A percentile compares a stretch with the other conserved stretches of the same genome.
Conservation (phyloP, 2,113 vertebrate genomes). For the Neodontobutis hainanensis region DNA sequence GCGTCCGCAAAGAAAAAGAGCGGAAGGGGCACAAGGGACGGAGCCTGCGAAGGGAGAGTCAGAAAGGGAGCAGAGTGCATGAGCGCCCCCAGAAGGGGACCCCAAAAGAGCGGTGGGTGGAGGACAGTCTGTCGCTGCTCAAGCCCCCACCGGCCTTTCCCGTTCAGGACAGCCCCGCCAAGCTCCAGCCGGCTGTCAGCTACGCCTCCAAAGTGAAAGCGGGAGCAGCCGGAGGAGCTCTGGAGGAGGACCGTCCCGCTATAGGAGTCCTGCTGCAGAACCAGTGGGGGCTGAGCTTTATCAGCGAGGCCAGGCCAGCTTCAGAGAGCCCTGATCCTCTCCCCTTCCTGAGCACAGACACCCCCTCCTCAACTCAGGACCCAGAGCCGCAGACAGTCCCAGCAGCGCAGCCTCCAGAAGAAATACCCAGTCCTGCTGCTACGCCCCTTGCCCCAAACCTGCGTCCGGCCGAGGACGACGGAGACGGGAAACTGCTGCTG, state of each 20-base stretch:
- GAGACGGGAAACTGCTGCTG: slow-evolving; percentile 74
- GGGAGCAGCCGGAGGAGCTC: slow-evolving; percentile 59
- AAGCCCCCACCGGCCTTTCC: slow-evolving; percentile 85
- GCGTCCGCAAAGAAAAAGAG: slow-evolving; percentile 68
- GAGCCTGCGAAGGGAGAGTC: slow-evolving; percentile 65
- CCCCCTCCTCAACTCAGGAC: slow-evolving; percentile 30
- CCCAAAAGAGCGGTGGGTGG: slow-evolving; percentile 77
- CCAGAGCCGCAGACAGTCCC: slow-evolving; percentile 22
- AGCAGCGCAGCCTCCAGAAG: slow-evolving; percentile 27
- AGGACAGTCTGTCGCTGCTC: slow-evolving; percentile 80
- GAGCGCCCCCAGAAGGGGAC: slow-evolving; percentile 63
- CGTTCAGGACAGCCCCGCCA: slow-evolving; percentile 86
- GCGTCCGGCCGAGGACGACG: slow-evolving; percentile 37
- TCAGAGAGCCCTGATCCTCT: slow-evolving; percentile 35
- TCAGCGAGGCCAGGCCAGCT: slow-evolving; percentile 74
- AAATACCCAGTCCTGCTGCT: slow-evolving; percentile 26
- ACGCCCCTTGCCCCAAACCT: slow-evolving; percentile 21
- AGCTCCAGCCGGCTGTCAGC: slow-evolving; percentile 84
- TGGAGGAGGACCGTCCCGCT: slow-evolving; percentile 77
- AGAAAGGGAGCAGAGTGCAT: slow-evolving; percentile 31
- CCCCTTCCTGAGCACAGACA: not conserved
- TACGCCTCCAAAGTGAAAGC: slow-evolving; percentile 88
- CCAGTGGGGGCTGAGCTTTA: slow-evolving; percentile 87
- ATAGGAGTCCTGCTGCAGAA: slow-evolving; percentile 85
- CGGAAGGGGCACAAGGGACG: slow-evolving; percentile 72